Base-by-base conservation (phyloP, 2,888 invertebrate genomes). In the Hirtodrosophila alboralis region DNA sequence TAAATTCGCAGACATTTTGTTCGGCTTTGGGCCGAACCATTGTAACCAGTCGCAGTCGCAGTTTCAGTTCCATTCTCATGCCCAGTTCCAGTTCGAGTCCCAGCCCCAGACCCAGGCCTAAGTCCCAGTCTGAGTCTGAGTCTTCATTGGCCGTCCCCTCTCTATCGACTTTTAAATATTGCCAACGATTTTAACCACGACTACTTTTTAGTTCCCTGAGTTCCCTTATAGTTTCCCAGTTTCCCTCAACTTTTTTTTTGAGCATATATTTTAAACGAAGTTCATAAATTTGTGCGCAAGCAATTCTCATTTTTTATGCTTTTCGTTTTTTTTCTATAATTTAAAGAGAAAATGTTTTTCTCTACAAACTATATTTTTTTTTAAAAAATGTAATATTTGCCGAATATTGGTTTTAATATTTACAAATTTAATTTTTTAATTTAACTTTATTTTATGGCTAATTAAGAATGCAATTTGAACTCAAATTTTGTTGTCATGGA, bases 1-100 rank as follows among this genome's bases (percentile, higher is more conserved):
- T 87, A 87, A 84, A 84, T 87, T 84, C 64, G 75, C 87, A 79
- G 84, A 87, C 84, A 84, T 87, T 84, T 84, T 84, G 84, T 79
- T 48, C 33, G 53, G 36, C 34, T 44, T 27, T 45, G 37, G 48
- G 30, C 52, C 52, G 33, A 38, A 43, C 36, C 37, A 16, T 27
- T 45, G 34, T 21, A 21, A 5, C 18, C 37, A 34, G 14, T 5
- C 27, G 13, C 44, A 41, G 16, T 23, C 31, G 18, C 38, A 36
- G 23, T 52, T 16, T 43, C 37, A 44, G 23, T 37, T 12, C 26
- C 52, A 43, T 28, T 10, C 36, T 28, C 53, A 51, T 28, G 12
- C 34, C 12, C 37, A 30, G 28, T 38, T 45, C 21, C 21, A 33
- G 40, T 36, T 26, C 16, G 30, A 53, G 38, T 16, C 43, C 33